Evolutionary conservation across 2,113 vertebrate species (phyloP), one percentile per base, ranked within the genome.

Genomic region (Furnarius figulus): DNA sequence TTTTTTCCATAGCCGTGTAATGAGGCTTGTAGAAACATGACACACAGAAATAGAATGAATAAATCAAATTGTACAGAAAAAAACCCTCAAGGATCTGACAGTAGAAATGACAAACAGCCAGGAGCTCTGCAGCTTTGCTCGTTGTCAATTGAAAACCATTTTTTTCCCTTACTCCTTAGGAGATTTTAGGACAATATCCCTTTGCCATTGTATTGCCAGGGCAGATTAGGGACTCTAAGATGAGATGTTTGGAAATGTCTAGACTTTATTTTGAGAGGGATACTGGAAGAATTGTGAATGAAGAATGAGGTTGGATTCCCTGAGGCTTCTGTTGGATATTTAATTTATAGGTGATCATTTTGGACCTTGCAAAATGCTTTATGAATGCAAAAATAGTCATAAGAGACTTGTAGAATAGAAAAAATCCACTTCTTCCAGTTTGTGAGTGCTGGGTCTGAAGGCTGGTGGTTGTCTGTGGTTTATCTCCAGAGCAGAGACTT

Each of bases 21-120:
- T 79, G 85, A 95, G 89, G 77, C 95, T 96, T 93, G 89, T 72
- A 95, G 94, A 91, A 93, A 95, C 70, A 91, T 25, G 61, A 78
- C 62, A 79, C n/a, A 83, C 72, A 74, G 79, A 91, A 94, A 91
- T 79, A 65, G 81, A 82, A 89, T 14, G 49, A 95, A 96, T 94
- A 94, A 95, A 96, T 96, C 77, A 95, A 89, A 94, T 53, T 25
- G 40, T 56, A 90, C 0, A 14, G 8, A 25, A 80, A 83, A 84
- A 68, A 0, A 20, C 9, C 9, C n/a, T 89, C 63, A 56, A 86
- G 75, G 63, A 84, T 92, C 68, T 74, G 73, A 67, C 40, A 44
- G 68, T 8, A 56, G 76, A 90, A 92, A 89, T 90, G 46, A 92
- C 42, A 89, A 90, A 90, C 40, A 87, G 24, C 35, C 40, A 73